phyloP scores from a whole-genome alignment of 2,888 invertebrate species.

The Campaea margaritaria region DNA sequence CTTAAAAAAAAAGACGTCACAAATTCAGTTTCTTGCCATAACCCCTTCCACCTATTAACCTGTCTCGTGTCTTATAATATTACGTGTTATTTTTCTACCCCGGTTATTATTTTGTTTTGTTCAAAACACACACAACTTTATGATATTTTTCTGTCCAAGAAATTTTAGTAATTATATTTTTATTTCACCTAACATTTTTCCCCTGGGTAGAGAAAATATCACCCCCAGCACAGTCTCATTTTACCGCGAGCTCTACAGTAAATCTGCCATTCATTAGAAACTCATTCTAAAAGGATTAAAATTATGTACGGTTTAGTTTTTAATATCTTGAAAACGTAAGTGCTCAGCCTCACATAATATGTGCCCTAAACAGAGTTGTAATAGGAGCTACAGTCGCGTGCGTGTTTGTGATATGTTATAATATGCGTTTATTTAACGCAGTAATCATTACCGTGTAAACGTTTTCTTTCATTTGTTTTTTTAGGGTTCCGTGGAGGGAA shows the following conservation, averaged over 20 bases:
- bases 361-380: conserved; percentile 13
- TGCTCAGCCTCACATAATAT: conserved; percentile 2
- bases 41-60: too few species aligned
- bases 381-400: conserved; percentile 23
- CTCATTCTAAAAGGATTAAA: conserved; percentile 32
- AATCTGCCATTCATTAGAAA: conserved; percentile 47
- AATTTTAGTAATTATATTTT: too few species aligned
- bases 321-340: conserved; percentile 43
- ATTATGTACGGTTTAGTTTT: conserved; percentile 32
- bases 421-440: conserved; percentile 47
- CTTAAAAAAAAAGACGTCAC: too few species aligned
- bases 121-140: too few species aligned
- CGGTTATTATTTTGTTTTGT: too few species aligned
- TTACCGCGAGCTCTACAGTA: conserved; percentile 24
- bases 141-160: too few species aligned
- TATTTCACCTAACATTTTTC: too few species aligned
- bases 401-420: conserved; percentile 19
- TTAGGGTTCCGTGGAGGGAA: conserved; percentile 43
- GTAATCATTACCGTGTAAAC: conserved; percentile 52
- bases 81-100: background rate
- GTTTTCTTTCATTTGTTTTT: conserved; percentile 45
- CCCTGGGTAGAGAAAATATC: background rate
- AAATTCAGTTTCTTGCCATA: too few species aligned
- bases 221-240: background rate
- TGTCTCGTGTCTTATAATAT: too few species aligned